phyloP scores from a whole-genome alignment of 2,797 vertebrate species.

The Cynodonichthys magdalenae region DNA sequence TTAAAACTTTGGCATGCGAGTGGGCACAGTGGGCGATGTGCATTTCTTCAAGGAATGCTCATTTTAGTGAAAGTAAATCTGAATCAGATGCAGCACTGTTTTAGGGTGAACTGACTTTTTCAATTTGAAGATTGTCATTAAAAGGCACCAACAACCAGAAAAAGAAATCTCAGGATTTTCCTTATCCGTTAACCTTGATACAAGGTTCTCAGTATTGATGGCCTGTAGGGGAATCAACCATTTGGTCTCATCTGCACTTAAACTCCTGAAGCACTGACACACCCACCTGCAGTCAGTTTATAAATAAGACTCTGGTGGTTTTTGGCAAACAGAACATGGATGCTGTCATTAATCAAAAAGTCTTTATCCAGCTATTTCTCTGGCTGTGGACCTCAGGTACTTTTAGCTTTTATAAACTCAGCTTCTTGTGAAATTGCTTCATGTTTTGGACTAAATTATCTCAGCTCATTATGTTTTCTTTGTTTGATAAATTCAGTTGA shows the following conservation, averaged over 20 bases:
- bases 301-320: neutral
- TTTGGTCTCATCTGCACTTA: neutral
- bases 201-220: neutral
- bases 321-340: neutral
- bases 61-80: no score
- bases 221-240: neutral
- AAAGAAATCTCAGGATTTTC: no score
- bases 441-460: neutral
- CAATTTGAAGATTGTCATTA: no score
- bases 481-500: neutral
- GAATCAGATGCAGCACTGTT: no score
- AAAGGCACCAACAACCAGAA: neutral
- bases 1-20: no score
- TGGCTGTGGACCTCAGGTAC: constrained; percentile 6
- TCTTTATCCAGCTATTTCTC: neutral
- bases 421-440: neutral
- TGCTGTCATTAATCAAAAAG: neutral
- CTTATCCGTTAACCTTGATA: neutral
- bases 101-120: no score
- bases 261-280: neutral
- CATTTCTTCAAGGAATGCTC: no score
- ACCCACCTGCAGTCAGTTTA: neutral
- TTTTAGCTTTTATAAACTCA: neutral
- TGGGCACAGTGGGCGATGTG: no score
- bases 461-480: neutral